phyloP scores from a whole-genome alignment of 2,888 invertebrate species.

The Rambutsinella grinnellia region DNA sequence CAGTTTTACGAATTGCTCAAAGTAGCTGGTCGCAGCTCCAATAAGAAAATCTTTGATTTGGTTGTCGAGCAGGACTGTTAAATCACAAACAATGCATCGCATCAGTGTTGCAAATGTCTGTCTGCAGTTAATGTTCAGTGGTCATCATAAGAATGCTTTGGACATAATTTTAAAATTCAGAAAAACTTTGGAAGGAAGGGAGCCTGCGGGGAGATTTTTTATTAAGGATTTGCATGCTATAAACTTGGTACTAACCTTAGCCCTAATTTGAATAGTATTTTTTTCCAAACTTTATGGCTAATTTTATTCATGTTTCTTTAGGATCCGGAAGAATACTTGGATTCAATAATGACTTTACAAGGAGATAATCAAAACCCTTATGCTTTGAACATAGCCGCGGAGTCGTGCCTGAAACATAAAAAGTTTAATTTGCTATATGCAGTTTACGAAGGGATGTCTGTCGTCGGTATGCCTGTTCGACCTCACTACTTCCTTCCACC shows the following conservation, averaged over 20 bases:
- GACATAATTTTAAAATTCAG: conserved; percentile 24
- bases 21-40: conserved; percentile 25
- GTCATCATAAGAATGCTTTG: conserved; percentile 20
- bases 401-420: conserved; percentile 42
- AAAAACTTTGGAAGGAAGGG: not conserved
- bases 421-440: conserved; percentile 19
- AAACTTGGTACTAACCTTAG: not conserved
- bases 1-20: conserved; percentile 45
- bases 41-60: not conserved
- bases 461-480: conserved; percentile 33
- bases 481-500: conserved; percentile 54
- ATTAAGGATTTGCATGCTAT: conserved; percentile 36
- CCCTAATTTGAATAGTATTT: no score
- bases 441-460: conserved; percentile 43
- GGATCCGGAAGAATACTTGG: conserved; percentile 19
- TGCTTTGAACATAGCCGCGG: conserved; percentile 49
- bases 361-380: conserved; percentile 27
- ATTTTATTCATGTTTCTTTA: conserved; percentile 6
- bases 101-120: conserved; percentile 7
- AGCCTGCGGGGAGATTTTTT: conserved; percentile 36
- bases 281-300: not conserved
- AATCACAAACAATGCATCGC: conserved; percentile 13
- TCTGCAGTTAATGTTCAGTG: conserved; percentile 15
- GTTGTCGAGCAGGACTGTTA: conserved; percentile 10
- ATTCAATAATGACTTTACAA: conserved; percentile 18